Evolutionary conservation across 2,888 invertebrate species (phyloP).

Genomic region (Ypsolopha sequella): DNA sequence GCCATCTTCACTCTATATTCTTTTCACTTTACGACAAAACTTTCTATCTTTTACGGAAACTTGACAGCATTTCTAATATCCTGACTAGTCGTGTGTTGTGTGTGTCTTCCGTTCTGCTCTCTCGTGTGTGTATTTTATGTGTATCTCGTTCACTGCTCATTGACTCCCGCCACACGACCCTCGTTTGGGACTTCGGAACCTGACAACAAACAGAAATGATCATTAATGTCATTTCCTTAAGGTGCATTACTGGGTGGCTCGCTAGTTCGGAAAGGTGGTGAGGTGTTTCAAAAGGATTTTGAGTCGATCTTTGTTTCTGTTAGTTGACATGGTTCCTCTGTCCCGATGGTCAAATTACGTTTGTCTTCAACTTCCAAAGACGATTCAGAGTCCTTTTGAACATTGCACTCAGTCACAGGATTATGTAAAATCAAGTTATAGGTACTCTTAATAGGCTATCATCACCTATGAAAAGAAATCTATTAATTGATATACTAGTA

Average conservation of each 20-base stretch:
- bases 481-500: too few relatives aligned
- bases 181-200: constrained; percentile 67
- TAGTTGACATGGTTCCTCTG: constrained; percentile 65
- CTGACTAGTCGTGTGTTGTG: neutral
- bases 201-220: constrained; percentile 73
- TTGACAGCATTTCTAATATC: neutral
- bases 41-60: constrained; percentile 24
- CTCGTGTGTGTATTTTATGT: constrained; percentile 13
- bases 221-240: constrained; percentile 62
- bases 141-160: constrained; percentile 33
- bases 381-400: constrained; percentile 71
- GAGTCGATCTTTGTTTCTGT: constrained; percentile 71
- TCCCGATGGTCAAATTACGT: constrained; percentile 37
- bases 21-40: constrained; percentile 10
- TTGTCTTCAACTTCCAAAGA: constrained; percentile 54
- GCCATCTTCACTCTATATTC: constrained; percentile 43
- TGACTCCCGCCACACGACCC: constrained; percentile 43
- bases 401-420: constrained; percentile 24
- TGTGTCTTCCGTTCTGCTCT: constrained; percentile 10
- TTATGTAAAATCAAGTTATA: too few relatives aligned
- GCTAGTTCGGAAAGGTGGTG: neutral
- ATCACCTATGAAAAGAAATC: too few relatives aligned
- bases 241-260: constrained; percentile 16
- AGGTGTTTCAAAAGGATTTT: constrained; percentile 66
- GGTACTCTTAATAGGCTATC: too few relatives aligned